These are phyloP conservation scores for Nomia melanderi DNA, from an alignment of 1,140 invertebrate genomes.

Conservation along the genomic window DNA sequence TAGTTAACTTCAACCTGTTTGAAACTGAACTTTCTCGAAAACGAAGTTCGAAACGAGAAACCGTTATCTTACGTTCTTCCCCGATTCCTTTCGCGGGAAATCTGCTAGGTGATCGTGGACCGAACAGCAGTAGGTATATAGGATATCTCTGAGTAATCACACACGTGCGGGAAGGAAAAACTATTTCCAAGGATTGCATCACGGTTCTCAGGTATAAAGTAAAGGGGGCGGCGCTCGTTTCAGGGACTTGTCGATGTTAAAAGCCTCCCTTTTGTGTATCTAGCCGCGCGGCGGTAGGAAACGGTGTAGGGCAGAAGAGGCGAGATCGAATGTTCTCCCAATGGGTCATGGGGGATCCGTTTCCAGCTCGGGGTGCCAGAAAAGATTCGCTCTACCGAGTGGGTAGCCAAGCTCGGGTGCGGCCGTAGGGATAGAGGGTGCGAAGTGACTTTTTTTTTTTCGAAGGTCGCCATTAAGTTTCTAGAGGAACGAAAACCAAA, in stretches of 20 bases:
- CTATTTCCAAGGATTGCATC: not conserved
- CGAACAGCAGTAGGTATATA: too few relatives aligned
- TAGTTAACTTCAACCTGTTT: too few relatives aligned
- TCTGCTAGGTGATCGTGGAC: too few relatives aligned
- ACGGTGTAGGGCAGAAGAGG: conserved; percentile 10
- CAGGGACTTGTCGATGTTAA: conserved; percentile 34
- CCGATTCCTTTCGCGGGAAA: too few relatives aligned
- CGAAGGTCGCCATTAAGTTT: conserved; percentile 63
- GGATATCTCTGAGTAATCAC: not conserved
- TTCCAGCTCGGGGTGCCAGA: conserved; percentile 21
- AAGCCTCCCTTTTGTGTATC: conserved; percentile 29
- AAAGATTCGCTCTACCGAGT: conserved; percentile 33
- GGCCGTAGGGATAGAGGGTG: conserved; percentile 8
- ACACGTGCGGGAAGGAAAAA: too few relatives aligned
- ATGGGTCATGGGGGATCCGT: conserved; percentile 43
- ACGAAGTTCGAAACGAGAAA: too few relatives aligned
- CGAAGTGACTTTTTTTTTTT: conserved; percentile 53
- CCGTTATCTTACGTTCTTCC: too few relatives aligned
- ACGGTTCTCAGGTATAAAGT: not conserved
- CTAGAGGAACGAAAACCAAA: conserved; percentile 52
- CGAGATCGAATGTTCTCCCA: conserved; percentile 53
- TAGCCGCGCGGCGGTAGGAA: conserved; percentile 4
- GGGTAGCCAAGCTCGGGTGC: too few relatives aligned
- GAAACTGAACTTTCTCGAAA: too few relatives aligned
- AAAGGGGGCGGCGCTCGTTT: not conserved